Evolutionary conservation across 2,113 vertebrate genomes (phyloP), one percentile per base, ranked within the genome.

Genomic region (Notiomystis cincta): DNA sequence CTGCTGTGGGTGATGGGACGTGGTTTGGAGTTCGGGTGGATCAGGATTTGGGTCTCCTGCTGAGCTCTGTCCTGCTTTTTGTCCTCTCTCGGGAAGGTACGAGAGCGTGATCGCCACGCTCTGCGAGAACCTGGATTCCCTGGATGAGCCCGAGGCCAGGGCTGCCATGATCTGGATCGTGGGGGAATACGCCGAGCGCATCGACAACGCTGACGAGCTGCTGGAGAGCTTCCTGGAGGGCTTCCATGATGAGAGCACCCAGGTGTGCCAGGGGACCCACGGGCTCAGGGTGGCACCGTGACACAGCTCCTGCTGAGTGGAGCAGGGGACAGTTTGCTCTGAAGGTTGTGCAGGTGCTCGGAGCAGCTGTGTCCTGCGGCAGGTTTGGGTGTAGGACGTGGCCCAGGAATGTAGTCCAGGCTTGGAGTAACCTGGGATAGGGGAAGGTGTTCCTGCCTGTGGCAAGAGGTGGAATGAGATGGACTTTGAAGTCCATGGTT

Each of bases 91-190:
- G 27, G 50, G 37, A 58, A 99, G 99, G 97, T 99, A 99, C 0
- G 99, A 99, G 98, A 99, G 99, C 0, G 99, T 99, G 86, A 99
- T 99, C 1, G 99, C 99, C 89, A 99, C 99, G 4, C 97, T 99
- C 33, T 99, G 99, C 2, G 99, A 99, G 98, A 99, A 99, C 95
- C 98, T 99, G 37, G 99, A 99, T 94, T 99, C 99, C 38, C 96
- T 99, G 94, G 99, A 99, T 1, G 99, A 99, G 96, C 99, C 99
- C 0, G 99, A 99, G 97, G 99, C 99, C 0, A 97, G 99, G 9
- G 99, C 99, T 0, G 99, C 99, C 95, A 99, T 99, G 99, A 99
- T 99, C 96, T 99, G 99, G 99, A 99, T 99, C 7, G 99, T 99
- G 71, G 99, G 99, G 37, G 99, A 99, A 50, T 99, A 99, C 0